These are phyloP conservation scores for Calameuta idolon DNA, from an alignment of 2,888 invertebrate species.

Conservation along the genomic window DNA sequence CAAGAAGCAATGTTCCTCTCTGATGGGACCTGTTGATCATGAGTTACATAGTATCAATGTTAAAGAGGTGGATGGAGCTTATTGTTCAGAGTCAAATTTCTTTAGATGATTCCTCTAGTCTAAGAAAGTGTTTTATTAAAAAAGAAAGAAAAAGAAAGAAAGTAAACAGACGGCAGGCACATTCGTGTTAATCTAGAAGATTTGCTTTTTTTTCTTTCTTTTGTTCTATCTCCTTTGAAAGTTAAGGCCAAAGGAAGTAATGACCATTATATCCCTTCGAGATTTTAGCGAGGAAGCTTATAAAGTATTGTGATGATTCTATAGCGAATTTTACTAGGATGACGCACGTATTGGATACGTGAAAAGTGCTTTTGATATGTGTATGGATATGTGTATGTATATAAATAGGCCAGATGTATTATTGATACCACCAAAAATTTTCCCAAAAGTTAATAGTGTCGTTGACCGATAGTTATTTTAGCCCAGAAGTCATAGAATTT, in stretches of 20 bases:
- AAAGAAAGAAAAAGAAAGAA: slow-evolving; percentile 55
- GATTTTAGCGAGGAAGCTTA: slow-evolving; percentile 14
- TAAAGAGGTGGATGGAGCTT: slow-evolving; percentile 19
- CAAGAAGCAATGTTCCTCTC: too few relatives aligned
- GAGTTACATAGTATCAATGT: background rate
- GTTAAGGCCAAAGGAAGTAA: slow-evolving; percentile 29
- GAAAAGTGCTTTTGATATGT: background rate
- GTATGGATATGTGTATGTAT: slow-evolving; percentile 4
- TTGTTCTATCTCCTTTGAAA: background rate
- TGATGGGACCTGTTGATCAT: too few relatives aligned
- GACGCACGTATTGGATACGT: background rate
- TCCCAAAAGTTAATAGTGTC: background rate
- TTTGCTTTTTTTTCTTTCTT: slow-evolving; percentile 5
- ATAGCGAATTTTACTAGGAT: background rate
- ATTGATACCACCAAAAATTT: background rate
- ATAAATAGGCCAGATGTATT: background rate
- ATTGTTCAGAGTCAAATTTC: slow-evolving; percentile 52
- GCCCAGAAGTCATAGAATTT: background rate
- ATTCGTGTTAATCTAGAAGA: slow-evolving; percentile 62
- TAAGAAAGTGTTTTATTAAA: slow-evolving; percentile 61
- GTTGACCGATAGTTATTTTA: background rate
- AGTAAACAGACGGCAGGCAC: slow-evolving; percentile 65
- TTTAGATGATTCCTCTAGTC: slow-evolving; percentile 58
- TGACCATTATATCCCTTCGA: slow-evolving; percentile 51
- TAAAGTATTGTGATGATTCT: background rate